Conservation (phyloP, 1,140 invertebrate genomes). For the Drosophila takahashii region DNA sequence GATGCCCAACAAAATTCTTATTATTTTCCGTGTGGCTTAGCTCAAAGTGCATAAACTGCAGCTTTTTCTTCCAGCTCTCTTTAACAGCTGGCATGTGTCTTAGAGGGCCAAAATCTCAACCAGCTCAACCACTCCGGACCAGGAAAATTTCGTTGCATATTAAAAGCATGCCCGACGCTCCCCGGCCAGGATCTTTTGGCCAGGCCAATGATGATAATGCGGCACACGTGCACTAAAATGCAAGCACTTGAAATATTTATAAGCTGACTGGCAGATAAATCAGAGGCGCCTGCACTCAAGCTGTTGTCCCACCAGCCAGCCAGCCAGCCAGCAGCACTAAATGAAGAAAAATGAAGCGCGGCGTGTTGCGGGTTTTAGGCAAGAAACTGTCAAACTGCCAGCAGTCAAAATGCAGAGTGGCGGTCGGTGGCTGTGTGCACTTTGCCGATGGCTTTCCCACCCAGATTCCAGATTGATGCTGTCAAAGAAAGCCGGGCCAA, state of each 20-base stretch:
- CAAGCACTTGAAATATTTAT: conserved; percentile 81
- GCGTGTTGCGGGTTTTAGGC: conserved; percentile 38
- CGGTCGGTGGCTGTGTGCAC: conserved; percentile 43
- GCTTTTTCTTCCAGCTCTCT: conserved; percentile 6
- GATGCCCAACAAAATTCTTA: background rate
- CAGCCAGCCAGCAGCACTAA: conserved; percentile 34
- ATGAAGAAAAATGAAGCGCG: conserved; percentile 75
- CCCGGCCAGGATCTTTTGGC: conserved; percentile 7
- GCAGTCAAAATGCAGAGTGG: conserved; percentile 10
- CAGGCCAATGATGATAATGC: conserved; percentile 66
- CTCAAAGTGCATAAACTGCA: conserved; percentile 41
- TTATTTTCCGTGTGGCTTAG: background rate
- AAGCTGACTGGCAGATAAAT: conserved; percentile 73
- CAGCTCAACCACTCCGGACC: background rate
- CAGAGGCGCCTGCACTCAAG: conserved; percentile 59
- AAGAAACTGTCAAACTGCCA: conserved; percentile 56
- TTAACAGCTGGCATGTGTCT: conserved; percentile 47
- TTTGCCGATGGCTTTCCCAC: conserved; percentile 67
- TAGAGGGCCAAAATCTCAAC: conserved; percentile 26
- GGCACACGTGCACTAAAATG: conserved; percentile 80
- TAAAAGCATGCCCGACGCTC: conserved; percentile 39
- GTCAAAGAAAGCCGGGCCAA: conserved; percentile 32
- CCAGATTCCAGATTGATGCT: conserved; percentile 59
- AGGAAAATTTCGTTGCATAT: conserved; percentile 61
- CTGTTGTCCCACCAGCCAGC: conserved; percentile 34